Evolutionary conservation across 2,113 vertebrate genomes (phyloP).

Genomic region (Alectura lathami): DNA sequence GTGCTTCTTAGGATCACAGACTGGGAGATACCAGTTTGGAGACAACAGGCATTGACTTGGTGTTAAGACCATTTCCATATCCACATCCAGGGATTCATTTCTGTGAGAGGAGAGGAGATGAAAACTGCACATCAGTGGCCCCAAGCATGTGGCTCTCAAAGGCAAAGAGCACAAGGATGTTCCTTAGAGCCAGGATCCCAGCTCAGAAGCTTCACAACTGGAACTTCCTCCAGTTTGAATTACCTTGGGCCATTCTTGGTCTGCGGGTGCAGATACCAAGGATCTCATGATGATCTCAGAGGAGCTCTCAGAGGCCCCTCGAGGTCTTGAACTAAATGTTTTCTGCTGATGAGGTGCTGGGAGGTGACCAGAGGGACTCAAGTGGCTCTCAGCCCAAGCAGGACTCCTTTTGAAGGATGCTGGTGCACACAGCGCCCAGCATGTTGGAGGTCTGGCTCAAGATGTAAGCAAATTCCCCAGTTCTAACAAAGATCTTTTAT

Average conservation of each 20-base stretch:
- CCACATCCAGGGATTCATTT: neutral
- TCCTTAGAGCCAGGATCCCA: neutral
- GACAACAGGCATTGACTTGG: neutral
- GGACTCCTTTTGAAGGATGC: neutral
- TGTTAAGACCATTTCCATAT: neutral
- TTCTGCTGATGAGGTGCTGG: neutral
- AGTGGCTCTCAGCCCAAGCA: accelerated
- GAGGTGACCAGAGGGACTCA: neutral
- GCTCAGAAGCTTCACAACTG: neutral
- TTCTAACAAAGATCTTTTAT: neutral
- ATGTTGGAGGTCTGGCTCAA: neutral
- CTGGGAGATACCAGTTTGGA: neutral
- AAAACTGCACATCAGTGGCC: neutral
- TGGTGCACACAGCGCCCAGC: neutral
- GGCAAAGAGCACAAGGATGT: neutral
- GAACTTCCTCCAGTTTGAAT: neutral
- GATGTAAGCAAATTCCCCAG: neutral
- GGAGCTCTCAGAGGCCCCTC: too few relatives aligned
- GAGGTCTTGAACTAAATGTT: neutral
- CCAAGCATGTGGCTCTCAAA: neutral
- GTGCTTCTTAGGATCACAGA: neutral
- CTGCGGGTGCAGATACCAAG: neutral
- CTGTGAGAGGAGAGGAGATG: neutral
- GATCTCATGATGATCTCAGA: too few relatives aligned
- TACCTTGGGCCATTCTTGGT: neutral